Base-by-base conservation (phyloP, 2,797 vertebrate species). In the Varecia variegata region DNA sequence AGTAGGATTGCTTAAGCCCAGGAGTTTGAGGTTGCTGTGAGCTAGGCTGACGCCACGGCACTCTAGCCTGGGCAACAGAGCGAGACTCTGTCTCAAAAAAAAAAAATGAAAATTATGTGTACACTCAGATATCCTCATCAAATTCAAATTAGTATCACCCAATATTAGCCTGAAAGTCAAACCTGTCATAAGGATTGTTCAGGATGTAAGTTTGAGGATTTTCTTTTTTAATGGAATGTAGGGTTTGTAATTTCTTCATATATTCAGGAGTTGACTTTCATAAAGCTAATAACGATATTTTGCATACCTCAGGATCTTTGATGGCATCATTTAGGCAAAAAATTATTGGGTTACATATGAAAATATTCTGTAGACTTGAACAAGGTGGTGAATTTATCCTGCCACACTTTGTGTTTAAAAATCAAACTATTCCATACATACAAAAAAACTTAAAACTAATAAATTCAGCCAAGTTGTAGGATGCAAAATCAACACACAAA, bases 211-310 rank as follows among this genome's bases (percentile, higher is more conserved):
- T 45, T 79, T 79, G 70, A 67, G 27, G 9, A 67, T 45, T 73
- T 85, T 50, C 5, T 88, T 73, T 58, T 54, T 89, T n/a, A 58
- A 93, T 70, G 32, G 71, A 91, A 32, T 21, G 54, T 65, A 79
- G n/a, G 32, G 32, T 67, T 93, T 81, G 3, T 62, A 87, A 76
- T 70, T 95, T 88, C 60, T 93, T 21, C 43, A 30, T 65, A 47
- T 62, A 74, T 96, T 93, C 30, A 45, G 21, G 56, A 90, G n/a
- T 40, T 96, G 38, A 65, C 70, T 88, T 95, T 76, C 76, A 84
- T 52, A 88, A 86, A 87, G 67, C 80, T 67, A 86, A 52, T 50
- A 52, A 60, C 62, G 15, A 35, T 79, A 60, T 50, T 68, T 80
- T 68, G 67, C 54, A 62, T 79, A 70, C 45, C 54, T 70, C 38